Evolutionary conservation across 2,888 invertebrate species (phyloP).

Genomic region (Apamea crenata): DNA sequence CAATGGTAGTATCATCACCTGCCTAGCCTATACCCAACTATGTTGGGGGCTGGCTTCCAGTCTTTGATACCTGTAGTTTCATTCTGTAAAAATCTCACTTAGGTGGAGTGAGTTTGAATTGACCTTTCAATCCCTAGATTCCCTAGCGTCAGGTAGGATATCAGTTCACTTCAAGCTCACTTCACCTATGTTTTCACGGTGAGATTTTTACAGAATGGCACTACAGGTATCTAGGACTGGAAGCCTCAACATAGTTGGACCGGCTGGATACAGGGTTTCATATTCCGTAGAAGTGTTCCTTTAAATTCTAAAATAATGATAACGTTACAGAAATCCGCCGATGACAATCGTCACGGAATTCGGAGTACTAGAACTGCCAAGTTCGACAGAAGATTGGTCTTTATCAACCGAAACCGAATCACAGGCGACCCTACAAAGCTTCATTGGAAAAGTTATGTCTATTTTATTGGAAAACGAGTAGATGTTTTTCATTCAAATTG

Average conservation of each 20-base stretch:
- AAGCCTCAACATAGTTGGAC: background rate
- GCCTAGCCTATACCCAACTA: too few species aligned
- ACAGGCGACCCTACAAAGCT: conserved; percentile 64
- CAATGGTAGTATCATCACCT: background rate
- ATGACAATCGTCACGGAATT: conserved; percentile 71
- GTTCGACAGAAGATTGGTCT: conserved; percentile 61
- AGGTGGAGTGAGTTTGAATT: too few species aligned
- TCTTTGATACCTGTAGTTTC: background rate
- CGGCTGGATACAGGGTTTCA: background rate
- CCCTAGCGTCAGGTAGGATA: background rate
- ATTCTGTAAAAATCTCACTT: background rate
- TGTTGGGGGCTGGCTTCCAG: background rate
- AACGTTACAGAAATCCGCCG: conserved; percentile 64
- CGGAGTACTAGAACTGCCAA: conserved; percentile 62
- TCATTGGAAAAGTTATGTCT: conserved; percentile 68
- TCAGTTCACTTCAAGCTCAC: background rate
- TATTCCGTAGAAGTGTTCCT: background rate
- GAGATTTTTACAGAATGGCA: background rate
- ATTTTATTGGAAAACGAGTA: conserved; percentile 48
- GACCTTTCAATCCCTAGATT: background rate
- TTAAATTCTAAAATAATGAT: conserved; percentile 1
- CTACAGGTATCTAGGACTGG: too few species aligned
- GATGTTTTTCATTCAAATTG: background rate
- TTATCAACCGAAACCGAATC: conserved; percentile 50
- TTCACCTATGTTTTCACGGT: background rate